phyloP scores from a whole-genome alignment of 2,888 invertebrate genomes.

The Allygus modestus region DNA sequence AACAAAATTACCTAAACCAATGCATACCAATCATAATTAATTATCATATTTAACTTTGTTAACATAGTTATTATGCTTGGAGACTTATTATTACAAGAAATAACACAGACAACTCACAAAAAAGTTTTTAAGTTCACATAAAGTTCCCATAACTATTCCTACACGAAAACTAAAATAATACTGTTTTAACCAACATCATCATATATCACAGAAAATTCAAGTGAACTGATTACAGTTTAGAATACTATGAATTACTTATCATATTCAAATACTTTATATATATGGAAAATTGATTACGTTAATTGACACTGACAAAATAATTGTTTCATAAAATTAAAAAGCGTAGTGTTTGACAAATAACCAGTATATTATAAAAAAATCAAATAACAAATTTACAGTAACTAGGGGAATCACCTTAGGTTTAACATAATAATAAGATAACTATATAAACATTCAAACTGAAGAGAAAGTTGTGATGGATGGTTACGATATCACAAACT shows the following conservation, averaged over 20 bases:
- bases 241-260: not conserved
- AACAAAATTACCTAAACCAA: not conserved
- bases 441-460: not conserved
- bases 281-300: not conserved
- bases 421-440: too few species aligned
- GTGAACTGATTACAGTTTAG: not conserved
- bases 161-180: not conserved
- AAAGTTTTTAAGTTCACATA: not conserved
- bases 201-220: conserved; percentile 9
- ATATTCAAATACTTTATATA: not conserved
- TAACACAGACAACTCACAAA: not conserved
- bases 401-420: not conserved
- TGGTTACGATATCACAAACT: not conserved
- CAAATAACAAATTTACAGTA: not conserved
- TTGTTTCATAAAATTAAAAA: not conserved
- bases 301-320: not conserved
- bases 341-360: too few species aligned
- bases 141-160: not conserved
- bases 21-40: too few species aligned
- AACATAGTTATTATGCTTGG: not conserved
- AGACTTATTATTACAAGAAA: not conserved
- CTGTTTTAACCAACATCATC: conserved; percentile 1
- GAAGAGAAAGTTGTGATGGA: not conserved
- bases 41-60: too few species aligned
- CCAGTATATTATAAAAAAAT: not conserved